These are phyloP conservation scores for Himalopsyche kuldschensis DNA, from an alignment of 2,888 invertebrate genomes.

Conservation along the genomic window DNA sequence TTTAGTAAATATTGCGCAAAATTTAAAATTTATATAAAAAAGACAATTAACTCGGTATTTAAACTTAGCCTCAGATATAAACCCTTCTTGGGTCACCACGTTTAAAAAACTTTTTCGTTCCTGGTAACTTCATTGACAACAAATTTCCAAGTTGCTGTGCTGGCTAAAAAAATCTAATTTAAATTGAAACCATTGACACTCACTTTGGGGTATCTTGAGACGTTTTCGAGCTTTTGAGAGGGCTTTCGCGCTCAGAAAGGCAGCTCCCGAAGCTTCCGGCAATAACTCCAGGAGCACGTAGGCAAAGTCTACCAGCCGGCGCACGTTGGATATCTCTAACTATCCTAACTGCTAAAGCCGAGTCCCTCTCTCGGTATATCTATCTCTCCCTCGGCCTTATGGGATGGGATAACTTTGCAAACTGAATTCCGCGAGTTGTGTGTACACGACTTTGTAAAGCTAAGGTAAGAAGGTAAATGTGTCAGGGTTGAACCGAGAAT, in stretches of 20 bases:
- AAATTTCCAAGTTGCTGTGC: neutral
- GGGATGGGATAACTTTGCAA: constrained; percentile 29
- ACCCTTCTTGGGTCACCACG: neutral
- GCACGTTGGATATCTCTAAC: constrained; percentile 21
- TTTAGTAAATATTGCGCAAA: too few species aligned
- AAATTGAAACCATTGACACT: constrained; percentile 9
- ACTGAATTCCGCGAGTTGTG: constrained; percentile 30
- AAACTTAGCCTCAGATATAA: too few species aligned
- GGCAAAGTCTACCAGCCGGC: constrained; percentile 15
- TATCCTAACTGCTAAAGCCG: constrained; percentile 29
- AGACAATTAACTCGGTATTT: too few species aligned
- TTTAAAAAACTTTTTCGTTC: neutral
- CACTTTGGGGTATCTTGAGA: constrained; percentile 8
- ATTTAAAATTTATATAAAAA: too few species aligned
- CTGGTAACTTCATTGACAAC: neutral
- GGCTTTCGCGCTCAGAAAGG: neutral
- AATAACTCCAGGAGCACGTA: constrained; percentile 29
- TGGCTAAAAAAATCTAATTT: neutral
- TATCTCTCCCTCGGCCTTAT: constrained; percentile 7
- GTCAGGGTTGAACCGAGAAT: neutral
- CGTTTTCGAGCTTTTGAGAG: neutral
- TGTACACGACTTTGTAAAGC: neutral
- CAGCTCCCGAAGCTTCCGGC: neutral
- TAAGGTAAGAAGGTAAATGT: neutral
- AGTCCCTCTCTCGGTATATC: constrained; percentile 2